Evolutionary conservation across 2,888 invertebrate genomes (phyloP), one percentile per base, ranked within the genome.

Genomic region (Desoria tigrina): DNA sequence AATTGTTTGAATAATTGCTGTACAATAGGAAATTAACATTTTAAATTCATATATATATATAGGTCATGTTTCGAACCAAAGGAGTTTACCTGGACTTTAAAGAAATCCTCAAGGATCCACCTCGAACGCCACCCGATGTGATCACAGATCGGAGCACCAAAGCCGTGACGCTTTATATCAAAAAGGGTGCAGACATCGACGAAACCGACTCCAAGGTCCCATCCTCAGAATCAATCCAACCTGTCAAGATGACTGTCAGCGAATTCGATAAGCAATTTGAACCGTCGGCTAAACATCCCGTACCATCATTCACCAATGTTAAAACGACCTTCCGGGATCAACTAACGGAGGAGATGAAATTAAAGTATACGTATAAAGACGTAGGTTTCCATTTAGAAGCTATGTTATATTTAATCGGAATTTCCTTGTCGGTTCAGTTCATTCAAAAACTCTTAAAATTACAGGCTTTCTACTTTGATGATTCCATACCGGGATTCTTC

Each of bases 71-170:
- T 39, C 61, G 70, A 21, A 68, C 65, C 0, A 24, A 67, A 23
- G 71, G 71, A 6, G 63, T 67, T 2, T 71, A 71, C 39, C 26
- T 67, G 42, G 71, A 71, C 24, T 63, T 56, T 16, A 53, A 53
- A 16, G 68, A 68, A 60, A 63, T 65, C n/a, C 49, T 63, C 11
- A 60, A 61, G 59, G 71, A 68, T 51, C 70, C 71, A 6, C 71
- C 71, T 14, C 67, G 68, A 24, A 68, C 71, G n/a, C 67, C 71
- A 1, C 68, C 68, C 2, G 63, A 68, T 49, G 59, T 66, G n/a
- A n/a, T 63, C 11, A 32, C 62, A 9, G 67, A 63, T 32, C 63
- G 54, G 24, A 59, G 63, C 28, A 39, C 55, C 11, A 58, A 66
- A 54, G 66, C 62, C 16, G 62, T 66, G 2, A 62, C 66, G n/a